Evolutionary conservation across 2,113 vertebrate species (phyloP).

Genomic region (Alaudala cheleensis): DNA sequence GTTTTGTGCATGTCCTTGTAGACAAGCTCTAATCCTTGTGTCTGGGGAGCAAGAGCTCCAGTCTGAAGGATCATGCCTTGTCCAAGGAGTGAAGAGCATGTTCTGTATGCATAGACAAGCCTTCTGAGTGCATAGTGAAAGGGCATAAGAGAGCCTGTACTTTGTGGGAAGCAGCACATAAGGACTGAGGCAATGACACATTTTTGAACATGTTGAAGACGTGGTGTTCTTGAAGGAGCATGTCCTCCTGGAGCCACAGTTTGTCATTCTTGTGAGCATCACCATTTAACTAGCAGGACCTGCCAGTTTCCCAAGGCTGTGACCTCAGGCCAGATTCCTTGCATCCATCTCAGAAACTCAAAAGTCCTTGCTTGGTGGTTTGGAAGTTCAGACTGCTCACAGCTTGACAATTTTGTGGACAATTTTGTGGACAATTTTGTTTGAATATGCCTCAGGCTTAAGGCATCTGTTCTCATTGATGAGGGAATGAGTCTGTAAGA

Average conservation of each 20-base stretch:
- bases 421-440: background rate
- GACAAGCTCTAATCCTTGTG: background rate
- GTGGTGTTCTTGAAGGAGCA: background rate
- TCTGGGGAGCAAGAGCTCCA: background rate
- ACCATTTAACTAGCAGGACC: background rate
- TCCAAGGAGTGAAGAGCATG: background rate
- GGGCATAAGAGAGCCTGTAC: background rate
- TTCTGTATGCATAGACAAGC: background rate
- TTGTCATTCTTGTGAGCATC: background rate
- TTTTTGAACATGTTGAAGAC: background rate
- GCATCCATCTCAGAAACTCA: background rate
- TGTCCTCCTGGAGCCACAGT: background rate
- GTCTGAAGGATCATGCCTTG: background rate
- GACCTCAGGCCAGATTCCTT: background rate
- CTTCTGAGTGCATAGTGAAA: background rate
- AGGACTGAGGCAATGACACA: background rate
- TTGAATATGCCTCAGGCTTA: background rate
- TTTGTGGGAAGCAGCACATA: background rate
- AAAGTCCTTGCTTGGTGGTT: background rate
- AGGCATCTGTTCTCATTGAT: background rate
- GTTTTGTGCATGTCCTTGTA: background rate
- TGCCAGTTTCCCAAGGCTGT: background rate
- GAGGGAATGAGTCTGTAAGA: background rate
- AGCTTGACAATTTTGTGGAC: background rate
- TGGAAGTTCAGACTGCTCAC: background rate